phyloP scores from a whole-genome alignment of 2,888 invertebrate species.

The Hydropsyche betteni region DNA sequence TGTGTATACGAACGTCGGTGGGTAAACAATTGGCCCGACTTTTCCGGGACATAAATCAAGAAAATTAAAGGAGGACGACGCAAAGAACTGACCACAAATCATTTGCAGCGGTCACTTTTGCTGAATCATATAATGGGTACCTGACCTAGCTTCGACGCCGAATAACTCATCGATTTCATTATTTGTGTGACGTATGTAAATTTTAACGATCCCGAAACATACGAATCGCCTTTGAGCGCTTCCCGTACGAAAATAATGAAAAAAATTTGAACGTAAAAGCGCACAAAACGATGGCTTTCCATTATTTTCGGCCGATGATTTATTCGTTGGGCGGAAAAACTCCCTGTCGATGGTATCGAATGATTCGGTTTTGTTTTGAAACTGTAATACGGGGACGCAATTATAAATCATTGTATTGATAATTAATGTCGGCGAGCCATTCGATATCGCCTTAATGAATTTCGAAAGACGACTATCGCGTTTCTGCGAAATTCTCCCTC shows the following conservation, averaged over 20 bases:
- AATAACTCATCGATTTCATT: constrained; percentile 32
- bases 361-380: constrained; percentile 26
- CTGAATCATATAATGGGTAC: constrained; percentile 31
- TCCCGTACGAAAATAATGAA: neutral
- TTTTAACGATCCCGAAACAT: constrained; percentile 19
- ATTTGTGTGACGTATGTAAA: constrained; percentile 33
- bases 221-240: too few species aligned
- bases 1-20: neutral
- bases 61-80: constrained; percentile 26
- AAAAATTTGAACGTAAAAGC: too few species aligned
- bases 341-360: constrained; percentile 20
- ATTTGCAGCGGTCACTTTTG: constrained; percentile 33
- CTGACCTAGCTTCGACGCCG: constrained; percentile 28
- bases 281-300: neutral
- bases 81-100: constrained; percentile 33
- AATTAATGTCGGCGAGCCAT: constrained; percentile 27
- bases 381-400: constrained; percentile 13
- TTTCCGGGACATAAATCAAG: constrained; percentile 23
- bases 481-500: constrained; percentile 10
- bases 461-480: constrained; percentile 3
- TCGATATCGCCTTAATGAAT: constrained; percentile 31
- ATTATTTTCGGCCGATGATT: too few species aligned
- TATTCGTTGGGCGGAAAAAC: neutral
- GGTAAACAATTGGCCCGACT: constrained; percentile 24
- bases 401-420: constrained; percentile 31